Base-by-base conservation (phyloP, 2,888 invertebrate genomes). In the Horisme vitalbata region DNA sequence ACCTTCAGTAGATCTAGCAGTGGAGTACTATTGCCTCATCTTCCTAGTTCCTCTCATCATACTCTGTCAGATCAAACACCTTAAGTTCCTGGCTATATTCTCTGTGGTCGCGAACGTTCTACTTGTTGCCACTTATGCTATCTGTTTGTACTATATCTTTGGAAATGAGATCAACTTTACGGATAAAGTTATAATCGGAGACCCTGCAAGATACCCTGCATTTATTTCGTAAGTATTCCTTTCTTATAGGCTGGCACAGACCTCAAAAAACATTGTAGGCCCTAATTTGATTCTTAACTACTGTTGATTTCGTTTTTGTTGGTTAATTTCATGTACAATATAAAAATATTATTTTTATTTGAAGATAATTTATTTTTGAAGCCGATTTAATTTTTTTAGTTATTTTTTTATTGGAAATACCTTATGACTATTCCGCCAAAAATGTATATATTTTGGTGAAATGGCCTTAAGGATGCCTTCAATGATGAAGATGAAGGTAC, bases 21-120 rank as follows among this genome's bases (percentile, higher is more conserved):
- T 87, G 7, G 88, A 88, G 58, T 85, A 87, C 49, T 90, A 90
- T 52, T 83, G 87, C 28, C 67, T 86, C 1, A 85, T 89, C 7
- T 59, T 80, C 26, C 52, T 88, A 11, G 32, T 83, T 5, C 89
- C 90, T 1, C 52, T 90, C 4, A 76, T 82, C 35, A 27, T 87
- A 7, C 54, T 90, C 36, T 83, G 82, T 20, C 90, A 90, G 64
- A 92, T 96, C 43, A 91, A 94, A 52, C 93, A 95, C 65, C 89
- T 98, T 0, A 95, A 94, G 72, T 94, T 93, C 70, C 81, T 99
- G 43, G 96, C 98, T 0, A 94, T 97, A n/a, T 95, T 97, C 71
- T 98, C 98, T 0, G 87, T 95, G 43, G 71, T 96, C 37, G 98
- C 98, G n/a, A 98, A 98, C 68, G 54, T 95, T 7, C 92, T 96